Percentiles rank a stretch among this genome's conserved stretches.
Evolutionary conservation across 2,888 invertebrate species (phyloP).

Genomic region (Tinea pellionella): DNA sequence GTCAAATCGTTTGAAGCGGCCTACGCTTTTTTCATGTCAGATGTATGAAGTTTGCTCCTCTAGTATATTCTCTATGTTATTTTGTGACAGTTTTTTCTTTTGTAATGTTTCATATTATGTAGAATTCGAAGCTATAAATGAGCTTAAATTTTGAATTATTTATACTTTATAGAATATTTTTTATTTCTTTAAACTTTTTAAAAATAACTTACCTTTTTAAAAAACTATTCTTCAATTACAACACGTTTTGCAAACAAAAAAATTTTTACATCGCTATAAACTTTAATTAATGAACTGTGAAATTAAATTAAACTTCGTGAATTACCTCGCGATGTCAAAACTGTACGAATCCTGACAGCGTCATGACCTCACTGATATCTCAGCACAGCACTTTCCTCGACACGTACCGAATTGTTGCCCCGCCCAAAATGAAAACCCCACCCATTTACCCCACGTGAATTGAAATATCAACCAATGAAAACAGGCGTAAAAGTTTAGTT

Average conservation of each 20-base stretch:
- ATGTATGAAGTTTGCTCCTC: too few species aligned
- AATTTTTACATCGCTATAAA: too few species aligned
- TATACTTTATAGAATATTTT: too few species aligned
- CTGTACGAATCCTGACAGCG: not conserved
- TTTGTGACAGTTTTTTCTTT: too few species aligned
- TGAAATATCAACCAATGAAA: slow-evolving; percentile 30
- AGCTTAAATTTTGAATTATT: too few species aligned
- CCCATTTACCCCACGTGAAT: slow-evolving; percentile 19
- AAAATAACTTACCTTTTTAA: not conserved
- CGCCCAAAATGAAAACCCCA: slow-evolving; percentile 22
- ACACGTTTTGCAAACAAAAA: not conserved
- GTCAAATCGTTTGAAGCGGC: too few species aligned
- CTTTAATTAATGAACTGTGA: not conserved
- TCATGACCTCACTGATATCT: not conserved
- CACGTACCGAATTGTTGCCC: not conserved
- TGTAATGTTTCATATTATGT: too few species aligned
- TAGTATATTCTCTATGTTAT: too few species aligned
- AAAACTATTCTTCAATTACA: not conserved
- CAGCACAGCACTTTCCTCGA: not conserved
- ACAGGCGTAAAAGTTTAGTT: slow-evolving; percentile 50
- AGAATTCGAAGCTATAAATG: too few species aligned
- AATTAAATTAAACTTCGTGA: not conserved
- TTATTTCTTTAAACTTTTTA: too few species aligned
- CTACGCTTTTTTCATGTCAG: too few species aligned
- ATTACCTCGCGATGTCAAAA: not conserved